A percentile compares a stretch with the other conserved stretches of the same genome.
phyloP scores from a whole-genome alignment of 2,888 invertebrate species.

The Rapana venosa region DNA sequence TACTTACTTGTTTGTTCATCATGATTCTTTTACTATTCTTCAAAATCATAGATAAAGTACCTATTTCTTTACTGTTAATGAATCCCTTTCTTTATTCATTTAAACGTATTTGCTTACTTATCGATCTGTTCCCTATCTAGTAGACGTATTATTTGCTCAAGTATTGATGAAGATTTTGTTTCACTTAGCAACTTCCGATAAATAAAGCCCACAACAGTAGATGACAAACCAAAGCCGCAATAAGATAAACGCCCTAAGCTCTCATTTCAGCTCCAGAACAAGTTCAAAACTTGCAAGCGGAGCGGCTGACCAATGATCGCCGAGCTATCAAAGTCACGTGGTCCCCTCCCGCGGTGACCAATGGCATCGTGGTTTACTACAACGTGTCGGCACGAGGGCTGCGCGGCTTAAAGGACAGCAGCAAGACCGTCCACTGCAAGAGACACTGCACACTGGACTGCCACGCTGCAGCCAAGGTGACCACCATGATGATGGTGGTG shows the following conservation, averaged over 20 bases:
- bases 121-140: too few relatives aligned
- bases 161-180: not conserved
- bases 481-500: not conserved
- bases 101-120: too few relatives aligned
- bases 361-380: conserved; percentile 19
- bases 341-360: conserved; percentile 14
- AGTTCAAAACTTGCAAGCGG: not conserved
- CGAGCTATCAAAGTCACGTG: conserved; percentile 26
- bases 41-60: too few relatives aligned
- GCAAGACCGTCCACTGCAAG: not conserved
- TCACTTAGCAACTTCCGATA: too few relatives aligned
- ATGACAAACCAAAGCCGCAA: too few relatives aligned
- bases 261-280: conserved; percentile 6
- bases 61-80: too few relatives aligned
- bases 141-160: too few relatives aligned
- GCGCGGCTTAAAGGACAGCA: not conserved
- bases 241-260: not conserved
- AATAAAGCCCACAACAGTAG: too few relatives aligned
- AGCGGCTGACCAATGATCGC: not conserved
- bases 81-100: too few relatives aligned
- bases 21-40: too few relatives aligned
- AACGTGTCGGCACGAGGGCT: not conserved
- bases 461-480: not conserved
- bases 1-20: too few relatives aligned
- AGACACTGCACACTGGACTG: not conserved